Conservation (phyloP, 2,797 vertebrate genomes). For the Hyperoplus lanceolatus region DNA sequence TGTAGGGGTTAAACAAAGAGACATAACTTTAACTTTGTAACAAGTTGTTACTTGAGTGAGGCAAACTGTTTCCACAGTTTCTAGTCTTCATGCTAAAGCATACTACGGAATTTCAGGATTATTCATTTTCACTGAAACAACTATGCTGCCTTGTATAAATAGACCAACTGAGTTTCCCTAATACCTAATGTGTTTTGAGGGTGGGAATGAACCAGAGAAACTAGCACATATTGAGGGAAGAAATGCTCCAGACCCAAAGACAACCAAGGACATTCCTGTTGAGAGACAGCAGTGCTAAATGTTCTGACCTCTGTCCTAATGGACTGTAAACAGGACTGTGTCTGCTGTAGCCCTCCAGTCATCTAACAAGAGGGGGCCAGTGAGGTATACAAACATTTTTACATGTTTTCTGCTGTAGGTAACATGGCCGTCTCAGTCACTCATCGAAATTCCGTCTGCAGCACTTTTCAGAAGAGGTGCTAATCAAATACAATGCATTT, state of each 20-base stretch:
- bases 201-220: background rate
- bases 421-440: conserved; percentile 31
- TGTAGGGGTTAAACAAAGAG: background rate
- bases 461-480: conserved; percentile 44
- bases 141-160: background rate
- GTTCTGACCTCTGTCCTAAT: background rate
- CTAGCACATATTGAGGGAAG: background rate
- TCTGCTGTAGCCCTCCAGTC: conserved; percentile 9
- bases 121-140: background rate
- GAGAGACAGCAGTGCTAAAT: background rate
- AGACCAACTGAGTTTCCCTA: background rate
- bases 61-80: background rate
- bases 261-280: background rate
- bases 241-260: background rate
- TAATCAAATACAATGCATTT: conserved; percentile 60
- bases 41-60: background rate
- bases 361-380: conserved; percentile 29
- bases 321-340: conserved; percentile 21
- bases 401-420: conserved; percentile 31
- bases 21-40: background rate
- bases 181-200: background rate
- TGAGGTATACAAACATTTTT: background rate
- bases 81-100: background rate
- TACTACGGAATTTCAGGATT: too few species aligned
- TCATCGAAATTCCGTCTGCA: conserved; percentile 56